Conservation (phyloP, 2,888 invertebrate species). For the Abrostola tripartita region DNA sequence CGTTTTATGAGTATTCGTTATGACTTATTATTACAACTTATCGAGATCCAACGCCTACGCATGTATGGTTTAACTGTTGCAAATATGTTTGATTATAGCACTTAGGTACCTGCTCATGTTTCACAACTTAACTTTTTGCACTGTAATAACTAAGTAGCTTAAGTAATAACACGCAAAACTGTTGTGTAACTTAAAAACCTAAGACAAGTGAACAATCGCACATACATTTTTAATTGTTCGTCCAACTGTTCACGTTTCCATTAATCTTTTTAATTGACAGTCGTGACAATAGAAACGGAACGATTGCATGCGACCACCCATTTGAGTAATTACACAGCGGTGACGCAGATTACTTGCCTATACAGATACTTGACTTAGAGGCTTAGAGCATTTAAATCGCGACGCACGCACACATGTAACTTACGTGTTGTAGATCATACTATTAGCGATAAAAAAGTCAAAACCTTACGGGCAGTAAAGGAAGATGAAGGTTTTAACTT, state of each 20-base stretch:
- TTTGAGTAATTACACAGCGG: slow-evolving; percentile 37
- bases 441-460: neutral
- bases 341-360: slow-evolving; percentile 31
- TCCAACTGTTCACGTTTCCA: slow-evolving; percentile 21
- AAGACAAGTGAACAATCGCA: slow-evolving; percentile 19
- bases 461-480: neutral
- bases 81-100: neutral
- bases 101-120: neutral
- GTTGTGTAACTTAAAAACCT: slow-evolving; percentile 16
- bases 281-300: slow-evolving; percentile 45
- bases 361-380: slow-evolving; percentile 22
- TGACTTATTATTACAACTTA: neutral
- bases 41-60: neutral
- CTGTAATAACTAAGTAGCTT: neutral
- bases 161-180: slow-evolving; percentile 12
- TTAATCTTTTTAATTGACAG: slow-evolving; percentile 38
- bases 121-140: neutral
- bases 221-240: slow-evolving; percentile 15
- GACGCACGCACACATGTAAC: slow-evolving; percentile 10
- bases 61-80: neutral
- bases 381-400: slow-evolving; percentile 8
- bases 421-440: neutral
- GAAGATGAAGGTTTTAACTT: neutral
- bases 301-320: slow-evolving; percentile 36
- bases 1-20: neutral